phyloP scores from a whole-genome alignment of 2,888 invertebrate species.

The Dynastes grantii region DNA sequence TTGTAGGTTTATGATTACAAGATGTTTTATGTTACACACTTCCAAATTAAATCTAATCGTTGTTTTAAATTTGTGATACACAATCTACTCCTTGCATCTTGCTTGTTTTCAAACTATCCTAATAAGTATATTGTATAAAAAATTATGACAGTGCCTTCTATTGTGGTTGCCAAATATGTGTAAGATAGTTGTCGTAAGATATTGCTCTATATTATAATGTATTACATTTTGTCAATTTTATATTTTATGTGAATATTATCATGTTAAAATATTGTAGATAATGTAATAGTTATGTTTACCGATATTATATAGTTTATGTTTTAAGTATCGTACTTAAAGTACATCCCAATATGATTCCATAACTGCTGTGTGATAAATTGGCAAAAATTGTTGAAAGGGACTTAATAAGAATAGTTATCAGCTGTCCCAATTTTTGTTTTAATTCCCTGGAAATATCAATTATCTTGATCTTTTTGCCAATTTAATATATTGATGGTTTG shows the following conservation, averaged over 20 bases:
- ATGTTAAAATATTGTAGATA: conserved; percentile 27
- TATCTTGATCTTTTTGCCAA: too few species aligned
- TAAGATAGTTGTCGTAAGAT: conserved; percentile 15
- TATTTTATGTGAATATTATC: conserved; percentile 21
- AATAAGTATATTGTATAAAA: neutral
- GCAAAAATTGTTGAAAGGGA: too few species aligned
- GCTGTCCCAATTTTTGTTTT: too few species aligned
- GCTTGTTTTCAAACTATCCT: neutral
- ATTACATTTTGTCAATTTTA: neutral
- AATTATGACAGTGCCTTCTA: conserved; percentile 33
- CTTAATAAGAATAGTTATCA: too few species aligned
- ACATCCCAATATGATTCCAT: conserved; percentile 21
- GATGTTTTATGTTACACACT: neutral
- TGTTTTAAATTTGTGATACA: conserved; percentile 15
- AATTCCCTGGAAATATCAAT: neutral
- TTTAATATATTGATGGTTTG: too few species aligned
- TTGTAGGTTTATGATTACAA: neutral
- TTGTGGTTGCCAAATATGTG: conserved; percentile 45
- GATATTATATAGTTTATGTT: conserved; percentile 42
- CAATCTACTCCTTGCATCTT: neutral
- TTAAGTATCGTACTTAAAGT: conserved; percentile 40
- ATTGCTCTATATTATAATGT: conserved; percentile 9
- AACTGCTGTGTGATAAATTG: conserved; percentile 1
- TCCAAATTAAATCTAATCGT: neutral
- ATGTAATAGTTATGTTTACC: conserved; percentile 36